Percentiles rank a stretch among this genome's conserved stretches.
Conservation (phyloP, 2,797 vertebrate species). For the Dermochelys coriacea region DNA sequence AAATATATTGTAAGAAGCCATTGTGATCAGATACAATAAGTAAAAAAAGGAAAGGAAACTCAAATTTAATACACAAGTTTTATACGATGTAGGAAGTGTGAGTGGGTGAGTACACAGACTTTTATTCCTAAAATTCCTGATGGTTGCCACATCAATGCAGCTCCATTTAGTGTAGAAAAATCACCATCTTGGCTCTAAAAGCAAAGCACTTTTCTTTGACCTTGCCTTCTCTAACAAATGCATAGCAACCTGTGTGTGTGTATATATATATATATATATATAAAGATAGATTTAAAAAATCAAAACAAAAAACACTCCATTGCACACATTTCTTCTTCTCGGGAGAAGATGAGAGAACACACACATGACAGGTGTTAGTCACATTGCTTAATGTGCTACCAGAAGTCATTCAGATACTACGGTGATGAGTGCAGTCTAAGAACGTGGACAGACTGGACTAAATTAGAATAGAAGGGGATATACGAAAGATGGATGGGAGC, state of each 20-base stretch:
- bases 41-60: neutral
- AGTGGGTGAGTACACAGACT: neutral
- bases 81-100: neutral
- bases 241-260: neutral
- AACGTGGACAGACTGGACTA: neutral
- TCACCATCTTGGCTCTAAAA: neutral
- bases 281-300: neutral
- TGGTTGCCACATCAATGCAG: neutral
- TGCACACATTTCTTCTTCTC: neutral
- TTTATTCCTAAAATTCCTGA: neutral
- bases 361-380: neutral
- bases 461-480: neutral
- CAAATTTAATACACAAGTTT: neutral
- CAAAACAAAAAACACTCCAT: neutral
- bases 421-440: neutral
- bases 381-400: neutral
- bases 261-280: neutral
- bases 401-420: neutral
- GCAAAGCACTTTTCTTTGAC: neutral
- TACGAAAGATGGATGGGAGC: neutral
- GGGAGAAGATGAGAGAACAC: neutral
- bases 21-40: neutral
- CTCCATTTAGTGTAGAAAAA: neutral
- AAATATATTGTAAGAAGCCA: neutral
- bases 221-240: neutral